phyloP scores from a whole-genome alignment of 2,888 invertebrate genomes.

The Monopis laevigella region DNA sequence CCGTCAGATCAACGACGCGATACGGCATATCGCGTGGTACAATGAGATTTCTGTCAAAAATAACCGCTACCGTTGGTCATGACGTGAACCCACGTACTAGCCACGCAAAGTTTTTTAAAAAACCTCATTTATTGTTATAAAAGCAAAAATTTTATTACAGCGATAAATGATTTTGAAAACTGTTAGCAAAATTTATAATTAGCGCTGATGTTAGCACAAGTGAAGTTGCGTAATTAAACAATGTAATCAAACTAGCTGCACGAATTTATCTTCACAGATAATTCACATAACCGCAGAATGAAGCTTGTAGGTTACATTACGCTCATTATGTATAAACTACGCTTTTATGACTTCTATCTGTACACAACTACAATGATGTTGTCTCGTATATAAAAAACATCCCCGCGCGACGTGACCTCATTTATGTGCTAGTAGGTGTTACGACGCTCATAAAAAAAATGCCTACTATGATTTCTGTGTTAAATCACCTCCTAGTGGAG shows the following conservation, averaged over 20 bases:
- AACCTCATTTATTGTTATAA: neutral
- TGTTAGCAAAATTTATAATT: neutral
- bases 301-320: conserved; percentile 2
- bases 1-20: too few relatives aligned
- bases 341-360: neutral
- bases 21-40: neutral
- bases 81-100: neutral
- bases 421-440: conserved; percentile 2
- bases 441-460: conserved; percentile 1
- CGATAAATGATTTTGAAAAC: too few relatives aligned
- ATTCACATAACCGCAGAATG: neutral
- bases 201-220: neutral
- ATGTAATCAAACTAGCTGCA: neutral
- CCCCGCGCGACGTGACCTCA: conserved; percentile 2
- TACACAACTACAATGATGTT: conserved; percentile 3
- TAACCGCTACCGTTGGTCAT: neutral
- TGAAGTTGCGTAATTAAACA: neutral
- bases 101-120: neutral
- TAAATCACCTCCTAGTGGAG: too few relatives aligned
- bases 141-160: too few relatives aligned
- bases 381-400: conserved; percentile 3
- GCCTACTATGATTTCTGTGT: conserved; percentile 1
- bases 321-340: conserved; percentile 1
- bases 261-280: neutral
- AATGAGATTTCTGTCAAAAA: neutral